Conservation (phyloP, 2,888 invertebrate genomes). For the Monochamus alternatus region DNA sequence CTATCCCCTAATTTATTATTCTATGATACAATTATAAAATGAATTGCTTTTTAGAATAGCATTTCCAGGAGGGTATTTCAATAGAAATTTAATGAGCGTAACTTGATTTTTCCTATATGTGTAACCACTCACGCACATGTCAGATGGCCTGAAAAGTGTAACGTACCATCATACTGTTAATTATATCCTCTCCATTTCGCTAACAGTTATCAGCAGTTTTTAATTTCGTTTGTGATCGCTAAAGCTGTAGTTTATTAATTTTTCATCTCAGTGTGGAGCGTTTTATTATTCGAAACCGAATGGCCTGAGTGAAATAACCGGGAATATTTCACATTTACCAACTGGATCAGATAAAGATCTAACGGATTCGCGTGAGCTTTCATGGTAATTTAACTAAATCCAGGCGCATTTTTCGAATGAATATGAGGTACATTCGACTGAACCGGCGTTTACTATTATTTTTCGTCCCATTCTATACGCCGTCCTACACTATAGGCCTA, state of each 20-base stretch:
- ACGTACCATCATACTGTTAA: conserved; percentile 2
- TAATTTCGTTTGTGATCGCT: conserved; percentile 19
- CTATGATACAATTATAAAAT: too few species aligned
- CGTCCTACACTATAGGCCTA: background rate
- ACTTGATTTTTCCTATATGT: background rate
- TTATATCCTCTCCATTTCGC: conserved; percentile 3
- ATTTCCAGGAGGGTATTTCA: too few species aligned
- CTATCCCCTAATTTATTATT: too few species aligned
- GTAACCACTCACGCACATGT: background rate
- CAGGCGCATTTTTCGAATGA: conserved; percentile 13
- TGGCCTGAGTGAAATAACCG: conserved; percentile 20
- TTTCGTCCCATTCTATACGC: conserved; percentile 11
- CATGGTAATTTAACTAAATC: conserved; percentile 30
- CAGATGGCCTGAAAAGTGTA: background rate
- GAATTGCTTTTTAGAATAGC: too few species aligned
- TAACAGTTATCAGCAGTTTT: conserved; percentile 2
- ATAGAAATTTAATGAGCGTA: too few species aligned
- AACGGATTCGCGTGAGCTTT: conserved; percentile 20
- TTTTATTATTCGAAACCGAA: conserved; percentile 11
- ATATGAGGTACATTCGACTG: conserved; percentile 15
- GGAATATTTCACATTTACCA: conserved; percentile 24
- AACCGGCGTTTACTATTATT: conserved; percentile 14
- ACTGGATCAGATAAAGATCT: conserved; percentile 22
- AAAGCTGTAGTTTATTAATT: conserved; percentile 22
- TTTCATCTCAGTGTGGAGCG: conserved; percentile 9